Evolutionary conservation across 2,888 invertebrate species (phyloP).

Genomic region (Calameuta pallipes): DNA sequence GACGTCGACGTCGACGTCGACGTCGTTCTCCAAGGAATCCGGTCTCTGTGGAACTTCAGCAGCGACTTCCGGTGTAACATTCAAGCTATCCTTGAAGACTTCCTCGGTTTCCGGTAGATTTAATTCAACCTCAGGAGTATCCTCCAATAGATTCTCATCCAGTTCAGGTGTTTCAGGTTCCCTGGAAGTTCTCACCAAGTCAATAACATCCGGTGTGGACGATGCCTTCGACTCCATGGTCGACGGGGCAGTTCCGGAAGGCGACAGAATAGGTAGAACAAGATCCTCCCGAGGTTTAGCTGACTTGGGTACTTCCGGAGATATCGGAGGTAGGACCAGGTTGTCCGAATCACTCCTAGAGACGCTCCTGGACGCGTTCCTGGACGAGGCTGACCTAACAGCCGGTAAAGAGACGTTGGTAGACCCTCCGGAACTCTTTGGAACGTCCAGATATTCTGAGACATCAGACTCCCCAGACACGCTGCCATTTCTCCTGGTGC

Average conservation of each 20-base stretch:
- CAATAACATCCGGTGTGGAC: conserved; percentile 6
- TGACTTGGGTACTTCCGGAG: conserved; percentile 46
- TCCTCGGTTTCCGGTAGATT: conserved; percentile 23
- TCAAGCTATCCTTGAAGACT: conserved; percentile 68
- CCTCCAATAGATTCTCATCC: conserved; percentile 16
- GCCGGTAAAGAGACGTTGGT: conserved; percentile 49
- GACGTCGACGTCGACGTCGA: conserved; percentile 7
- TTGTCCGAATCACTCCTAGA: conserved; percentile 37
- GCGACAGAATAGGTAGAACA: conserved; percentile 50
- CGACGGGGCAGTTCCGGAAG: conserved; percentile 27
- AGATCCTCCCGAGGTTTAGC: conserved; percentile 38
- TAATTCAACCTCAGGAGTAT: conserved; percentile 11
- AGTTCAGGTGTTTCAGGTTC: conserved; percentile 13
- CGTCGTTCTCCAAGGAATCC: conserved; percentile 45
- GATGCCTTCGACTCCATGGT: conserved; percentile 18
- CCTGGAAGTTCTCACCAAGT: conserved; percentile 7
- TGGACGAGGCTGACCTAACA: conserved; percentile 46
- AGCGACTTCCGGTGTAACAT: conserved; percentile 47
- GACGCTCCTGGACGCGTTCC: conserved; percentile 29
- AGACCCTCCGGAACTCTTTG: conserved; percentile 18
- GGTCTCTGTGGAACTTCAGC: conserved; percentile 36
- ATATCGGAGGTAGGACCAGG: conserved; percentile 54
- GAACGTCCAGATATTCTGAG: conserved; percentile 11
- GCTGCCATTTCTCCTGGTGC: conserved; percentile 19
- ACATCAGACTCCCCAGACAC: conserved; percentile 17